Conservation (phyloP, 2,888 invertebrate species). For the Acanthacorydalis orientalis region DNA sequence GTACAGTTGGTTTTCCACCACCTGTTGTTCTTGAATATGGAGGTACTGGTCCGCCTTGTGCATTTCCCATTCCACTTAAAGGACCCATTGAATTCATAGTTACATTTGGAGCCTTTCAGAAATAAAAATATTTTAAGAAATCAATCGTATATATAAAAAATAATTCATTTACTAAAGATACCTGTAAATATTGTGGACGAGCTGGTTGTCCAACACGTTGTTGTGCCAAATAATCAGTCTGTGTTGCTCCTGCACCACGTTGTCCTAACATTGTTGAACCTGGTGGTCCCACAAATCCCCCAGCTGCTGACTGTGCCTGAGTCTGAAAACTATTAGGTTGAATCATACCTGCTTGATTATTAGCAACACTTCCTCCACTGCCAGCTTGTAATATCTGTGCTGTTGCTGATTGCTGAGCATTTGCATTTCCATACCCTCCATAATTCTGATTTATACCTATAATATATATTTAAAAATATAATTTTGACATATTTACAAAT, state of each 20-base stretch:
- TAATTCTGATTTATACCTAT: constrained; percentile 44
- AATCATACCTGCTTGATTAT: constrained; percentile 15
- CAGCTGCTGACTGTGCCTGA: constrained; percentile 18
- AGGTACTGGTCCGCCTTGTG: constrained; percentile 49
- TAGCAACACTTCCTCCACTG: constrained; percentile 8
- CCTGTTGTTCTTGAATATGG: constrained; percentile 48
- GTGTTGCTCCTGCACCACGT: constrained; percentile 25
- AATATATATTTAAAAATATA: not conserved
- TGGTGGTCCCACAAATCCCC: constrained; percentile 28
- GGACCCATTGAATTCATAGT: constrained; percentile 64
- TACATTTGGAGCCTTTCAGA: constrained; percentile 55
- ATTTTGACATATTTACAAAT: too few species aligned
- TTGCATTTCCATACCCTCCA: constrained; percentile 35
- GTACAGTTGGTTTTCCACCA: constrained; percentile 23
- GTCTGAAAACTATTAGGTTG: constrained; percentile 11
- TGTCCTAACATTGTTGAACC: constrained; percentile 26
- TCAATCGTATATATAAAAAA: not conserved
- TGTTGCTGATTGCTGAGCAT: constrained; percentile 19
- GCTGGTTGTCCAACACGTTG: constrained; percentile 28
- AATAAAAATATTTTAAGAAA: not conserved
- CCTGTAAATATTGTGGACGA: constrained; percentile 52
- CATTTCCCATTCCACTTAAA: constrained; percentile 26
- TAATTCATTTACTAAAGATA: constrained; percentile 13
- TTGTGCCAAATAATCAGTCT: constrained; percentile 21
- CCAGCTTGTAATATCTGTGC: constrained; percentile 20